Base-by-base conservation (phyloP, 1,140 invertebrate genomes). In the Anadara kagoshimensis region DNA sequence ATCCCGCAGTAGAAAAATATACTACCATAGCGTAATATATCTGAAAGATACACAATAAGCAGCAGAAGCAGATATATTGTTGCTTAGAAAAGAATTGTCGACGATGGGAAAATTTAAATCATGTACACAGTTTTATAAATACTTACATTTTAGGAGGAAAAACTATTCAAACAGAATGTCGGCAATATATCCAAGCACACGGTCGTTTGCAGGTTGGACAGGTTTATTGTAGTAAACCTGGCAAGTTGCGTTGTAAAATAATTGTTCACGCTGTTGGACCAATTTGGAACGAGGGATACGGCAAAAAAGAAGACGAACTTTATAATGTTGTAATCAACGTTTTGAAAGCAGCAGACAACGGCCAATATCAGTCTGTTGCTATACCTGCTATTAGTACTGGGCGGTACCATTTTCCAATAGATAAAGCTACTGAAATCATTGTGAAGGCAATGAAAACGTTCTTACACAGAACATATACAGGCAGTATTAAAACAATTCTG, bases 261-360 rank as follows among this genome's bases (percentile, higher is more conserved):
- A 69, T 85, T 14, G 49, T 71, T 12, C 84, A 85, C 70, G 81
- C 83, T 53, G 81, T 83, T 20, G 84, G 81, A 16, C 84, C 84
- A 24, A 56, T 64, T 10, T 85, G 82, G 81, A 49, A 75, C 63
- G 75, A 69, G 12, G 80, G 78, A n/a, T 63, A 47, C 18, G 66
- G 68, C 36, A 20, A 73, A 68, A 57, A 73, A 73, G 53, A 65
- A 53, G 63, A 78, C 44, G 8, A 44, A 26, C n/a, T 73, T 8
- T 5, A 22, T 26, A 56, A 66, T 14, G 61, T 51, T 41, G 63
- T 75, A 7, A 4, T 65, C 0, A 54, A 53, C 18, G 66, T 51
- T 66, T 5, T 75, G 49, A 57, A 66, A 49, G 54, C 24, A n/a
- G 54, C 73, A 0, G 41, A 66, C 11, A 45, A 69, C 14, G 41